Conservation (phyloP, 2,797 vertebrate genomes). For the Mastacembelus armatus region DNA sequence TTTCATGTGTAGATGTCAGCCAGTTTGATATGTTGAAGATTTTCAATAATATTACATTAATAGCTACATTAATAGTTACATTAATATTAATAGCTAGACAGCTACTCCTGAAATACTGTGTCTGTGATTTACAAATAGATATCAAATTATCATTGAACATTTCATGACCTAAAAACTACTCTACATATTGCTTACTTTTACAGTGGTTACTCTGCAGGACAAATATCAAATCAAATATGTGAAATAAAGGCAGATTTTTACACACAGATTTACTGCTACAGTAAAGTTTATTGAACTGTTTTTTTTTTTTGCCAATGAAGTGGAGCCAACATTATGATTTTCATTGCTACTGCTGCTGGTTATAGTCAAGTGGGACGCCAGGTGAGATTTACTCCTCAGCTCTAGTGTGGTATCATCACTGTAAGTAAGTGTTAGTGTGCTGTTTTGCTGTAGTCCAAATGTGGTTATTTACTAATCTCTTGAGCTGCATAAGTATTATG, state of each 20-base stretch:
- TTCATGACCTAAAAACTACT: too few relatives aligned
- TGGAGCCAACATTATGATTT: too few relatives aligned
- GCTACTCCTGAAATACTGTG: too few relatives aligned
- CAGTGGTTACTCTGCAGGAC: too few relatives aligned
- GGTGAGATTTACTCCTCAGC: slow-evolving; percentile 15
- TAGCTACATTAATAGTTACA: too few relatives aligned
- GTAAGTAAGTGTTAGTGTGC: background rate
- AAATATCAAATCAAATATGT: background rate
- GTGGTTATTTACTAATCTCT: background rate
- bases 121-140: background rate
- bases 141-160: too few relatives aligned
- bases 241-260: slow-evolving; percentile 11
- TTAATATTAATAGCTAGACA: too few relatives aligned
- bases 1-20: background rate
- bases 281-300: slow-evolving; percentile 17
- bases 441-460: background rate
- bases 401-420: slow-evolving; percentile 12
- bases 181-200: background rate
- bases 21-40: background rate
- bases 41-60: slow-evolving; percentile 9
- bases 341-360: slow-evolving; percentile 15
- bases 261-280: background rate
- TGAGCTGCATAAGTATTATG: background rate
- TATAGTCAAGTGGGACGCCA: background rate
- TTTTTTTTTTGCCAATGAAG: too few relatives aligned